Percentiles rank a stretch among this genome's conserved stretches.
Conservation (phyloP, 37 sponge, comb jelly and placozoan species). For the Mnemiopsis leidyi region DNA sequence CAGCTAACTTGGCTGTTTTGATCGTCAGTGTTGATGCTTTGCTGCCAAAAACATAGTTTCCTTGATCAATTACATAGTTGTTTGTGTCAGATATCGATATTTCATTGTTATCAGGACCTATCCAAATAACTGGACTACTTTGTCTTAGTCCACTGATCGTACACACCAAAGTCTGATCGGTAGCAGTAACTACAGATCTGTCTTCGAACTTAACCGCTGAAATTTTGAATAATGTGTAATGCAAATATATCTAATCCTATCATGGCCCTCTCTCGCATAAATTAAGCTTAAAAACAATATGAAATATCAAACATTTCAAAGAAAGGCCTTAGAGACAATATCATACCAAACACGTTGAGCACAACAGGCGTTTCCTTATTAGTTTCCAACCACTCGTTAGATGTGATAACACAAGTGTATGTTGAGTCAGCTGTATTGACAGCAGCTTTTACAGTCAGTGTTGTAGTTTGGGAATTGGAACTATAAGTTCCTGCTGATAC, state of each 20-base stretch:
- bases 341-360: constrained; percentile 7
- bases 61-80: not conserved
- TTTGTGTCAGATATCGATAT: not conserved
- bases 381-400: not conserved
- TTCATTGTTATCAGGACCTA: not conserved
- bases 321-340: too few relatives aligned
- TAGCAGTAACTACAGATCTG: not conserved
- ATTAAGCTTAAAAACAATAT: too few relatives aligned
- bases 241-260: too few relatives aligned
- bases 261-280: too few relatives aligned
- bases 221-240: too few relatives aligned
- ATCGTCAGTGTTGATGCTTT: not conserved
- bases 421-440: not conserved
- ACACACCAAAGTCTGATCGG: not conserved
- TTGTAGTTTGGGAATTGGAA: constrained; percentile 5
- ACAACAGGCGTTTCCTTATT: not conserved
- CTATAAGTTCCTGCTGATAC: not conserved
- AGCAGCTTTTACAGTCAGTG: not conserved
- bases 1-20: not conserved
- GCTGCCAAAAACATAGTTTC: not conserved
- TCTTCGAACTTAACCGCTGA: not conserved
- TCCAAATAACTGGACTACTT: not conserved
- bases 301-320: too few relatives aligned
- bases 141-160: not conserved
- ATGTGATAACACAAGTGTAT: not conserved